Conservation (phyloP, 1,140 invertebrate genomes). For the Batillaria attramentaria region DNA sequence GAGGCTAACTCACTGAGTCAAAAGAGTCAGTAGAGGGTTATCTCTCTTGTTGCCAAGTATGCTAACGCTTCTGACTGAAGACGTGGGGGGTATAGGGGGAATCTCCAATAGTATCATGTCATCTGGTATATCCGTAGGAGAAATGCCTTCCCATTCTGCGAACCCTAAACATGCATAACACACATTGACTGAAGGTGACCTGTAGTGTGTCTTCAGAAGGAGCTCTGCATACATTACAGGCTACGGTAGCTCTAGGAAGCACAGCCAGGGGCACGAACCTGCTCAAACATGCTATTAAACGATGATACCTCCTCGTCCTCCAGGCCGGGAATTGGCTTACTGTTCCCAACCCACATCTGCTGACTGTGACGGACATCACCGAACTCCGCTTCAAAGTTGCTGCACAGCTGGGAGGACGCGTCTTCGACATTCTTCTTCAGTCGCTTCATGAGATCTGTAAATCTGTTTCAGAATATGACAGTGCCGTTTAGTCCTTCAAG, state of each 20-base stretch:
- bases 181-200: too few relatives aligned
- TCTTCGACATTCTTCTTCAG: slow-evolving; percentile 58
- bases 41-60: too few relatives aligned
- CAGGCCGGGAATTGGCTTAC: slow-evolving; percentile 39
- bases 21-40: too few relatives aligned
- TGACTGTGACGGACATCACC: slow-evolving; percentile 47
- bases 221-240: not conserved
- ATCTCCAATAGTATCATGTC: too few relatives aligned
- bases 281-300: slow-evolving; percentile 64
- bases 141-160: too few relatives aligned
- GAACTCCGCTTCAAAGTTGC: slow-evolving; percentile 69
- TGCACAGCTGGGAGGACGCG: slow-evolving; percentile 60
- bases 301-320: slow-evolving; percentile 68
- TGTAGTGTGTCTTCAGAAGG: not conserved
- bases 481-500: too few relatives aligned
- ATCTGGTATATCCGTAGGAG: too few relatives aligned
- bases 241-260: slow-evolving; percentile 26
- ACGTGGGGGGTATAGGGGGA: too few relatives aligned
- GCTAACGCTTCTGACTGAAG: too few relatives aligned
- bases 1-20: too few relatives aligned
- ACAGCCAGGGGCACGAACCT: slow-evolving; percentile 47
- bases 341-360: slow-evolving; percentile 37
- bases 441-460: slow-evolving; percentile 56
- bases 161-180: too few relatives aligned
- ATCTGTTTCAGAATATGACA: too few relatives aligned